Evolutionary conservation across 2,888 invertebrate genomes (phyloP), one percentile per base, ranked within the genome.

Genomic region (Acleris cristana): DNA sequence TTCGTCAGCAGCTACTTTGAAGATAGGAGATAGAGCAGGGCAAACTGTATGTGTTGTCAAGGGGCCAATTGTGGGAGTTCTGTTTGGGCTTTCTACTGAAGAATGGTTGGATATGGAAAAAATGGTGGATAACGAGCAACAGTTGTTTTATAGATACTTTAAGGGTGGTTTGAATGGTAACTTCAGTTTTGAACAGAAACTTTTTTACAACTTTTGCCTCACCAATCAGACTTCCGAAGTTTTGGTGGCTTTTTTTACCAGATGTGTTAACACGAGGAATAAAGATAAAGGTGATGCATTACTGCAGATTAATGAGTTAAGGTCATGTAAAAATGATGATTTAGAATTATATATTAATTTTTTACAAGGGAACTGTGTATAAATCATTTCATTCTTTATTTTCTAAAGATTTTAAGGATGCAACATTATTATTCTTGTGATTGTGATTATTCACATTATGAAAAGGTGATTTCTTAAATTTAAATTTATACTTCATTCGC

Each of bases 191-290:
- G 88, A 91, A 74, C 89, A 93, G 76, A 88, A 87, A 74, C 66
- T 92, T 48, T 93, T 93, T 79, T 93, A 93, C 75, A 84, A 89
- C 71, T 92, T 92, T 74, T 93, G 93, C 76, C 72, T 80, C 49
- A 80, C 75, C 57, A 87, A 82, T 73, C 89, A 90, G 76, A 85
- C 74, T 40, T 79, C 80, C 62, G 78, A 89, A 72, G 75, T 87
- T 59, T 77, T 92, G 30, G 79, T 87, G 26, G 86, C 82, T 21
- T 79, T 84, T 55, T 91, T 87, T 74, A 73, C 75, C 64, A 85
- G 88, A 76, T 78, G 83, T 73, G 68, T 78, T 2, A 93, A 93
- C 75, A 79, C 70, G 18, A 87, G 92, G 71, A 88, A 79, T 55
- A 84, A 80, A 70, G 87, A 88, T 75, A 85, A 81, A 73, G 79